Conservation (phyloP, 1,140 invertebrate genomes). For the Brachionus manjavacas region DNA sequence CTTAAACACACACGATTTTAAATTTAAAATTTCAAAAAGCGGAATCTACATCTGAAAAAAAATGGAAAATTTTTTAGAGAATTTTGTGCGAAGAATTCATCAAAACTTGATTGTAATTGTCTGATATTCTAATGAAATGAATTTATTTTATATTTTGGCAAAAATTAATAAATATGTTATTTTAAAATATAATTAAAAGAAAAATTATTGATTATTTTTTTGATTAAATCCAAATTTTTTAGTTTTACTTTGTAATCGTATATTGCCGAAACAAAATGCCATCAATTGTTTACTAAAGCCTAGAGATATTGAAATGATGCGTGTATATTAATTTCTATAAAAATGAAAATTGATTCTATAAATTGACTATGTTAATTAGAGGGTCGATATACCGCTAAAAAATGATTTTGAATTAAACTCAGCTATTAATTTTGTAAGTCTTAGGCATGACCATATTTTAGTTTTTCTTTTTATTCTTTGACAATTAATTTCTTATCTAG, state of each 20-base stretch:
- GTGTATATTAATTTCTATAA: neutral
- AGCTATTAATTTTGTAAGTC: neutral
- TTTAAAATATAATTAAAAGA: neutral
- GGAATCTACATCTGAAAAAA: too few species aligned
- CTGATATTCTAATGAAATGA: neutral
- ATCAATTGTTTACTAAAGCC: neutral
- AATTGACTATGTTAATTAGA: neutral
- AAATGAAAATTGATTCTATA: neutral
- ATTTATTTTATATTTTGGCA: neutral
- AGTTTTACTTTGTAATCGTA: neutral
- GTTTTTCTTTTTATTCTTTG: neutral
- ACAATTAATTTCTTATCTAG: neutral
- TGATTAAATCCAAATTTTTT: neutral
- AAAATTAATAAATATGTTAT: neutral
- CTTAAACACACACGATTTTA: too few species aligned
- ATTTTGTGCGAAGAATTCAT: neutral
- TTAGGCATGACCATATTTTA: neutral
- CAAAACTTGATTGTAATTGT: neutral
- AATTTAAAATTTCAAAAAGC: too few species aligned
- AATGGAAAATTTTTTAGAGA: too few species aligned
- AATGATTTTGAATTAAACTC: neutral
- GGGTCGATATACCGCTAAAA: neutral
- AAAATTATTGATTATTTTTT: neutral
- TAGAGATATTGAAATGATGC: neutral
- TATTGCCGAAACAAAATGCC: neutral